These are phyloP conservation scores for Diadumene lineata DNA, from an alignment of 92 coral and sea anemone genomes.

Conservation along the genomic window DNA sequence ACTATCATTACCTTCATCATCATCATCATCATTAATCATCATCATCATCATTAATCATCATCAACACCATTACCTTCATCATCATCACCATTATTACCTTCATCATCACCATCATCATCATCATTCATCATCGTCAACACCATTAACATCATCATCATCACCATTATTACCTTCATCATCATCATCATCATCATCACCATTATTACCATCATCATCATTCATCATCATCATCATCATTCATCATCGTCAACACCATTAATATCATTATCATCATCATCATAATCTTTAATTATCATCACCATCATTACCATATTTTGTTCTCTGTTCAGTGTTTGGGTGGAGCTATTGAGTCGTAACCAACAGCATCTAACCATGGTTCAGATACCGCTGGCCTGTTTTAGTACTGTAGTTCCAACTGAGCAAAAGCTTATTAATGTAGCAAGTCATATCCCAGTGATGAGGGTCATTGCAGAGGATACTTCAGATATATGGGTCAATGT, in stretches of 20 bases:
- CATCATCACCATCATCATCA: background rate
- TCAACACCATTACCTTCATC: background rate
- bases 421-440: slow-evolving; percentile 58
- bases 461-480: slow-evolving; percentile 89
- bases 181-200: background rate
- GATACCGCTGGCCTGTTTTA: slow-evolving; percentile 85
- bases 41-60: background rate
- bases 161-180: background rate
- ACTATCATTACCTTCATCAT: no score
- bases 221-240: background rate
- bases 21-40: background rate
- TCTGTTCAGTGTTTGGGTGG: slow-evolving; percentile 79
- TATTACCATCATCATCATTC: slow-evolving; percentile 5
- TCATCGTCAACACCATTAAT: background rate
- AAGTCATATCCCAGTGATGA: slow-evolving; percentile 74
- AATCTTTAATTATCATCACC: background rate
- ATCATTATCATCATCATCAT: background rate
- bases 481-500: slow-evolving; percentile 97
- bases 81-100: background rate
- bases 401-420: slow-evolving; percentile 71
- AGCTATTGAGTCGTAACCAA: slow-evolving; percentile 85
- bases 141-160: background rate
- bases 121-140: no score
- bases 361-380: slow-evolving; percentile 84
- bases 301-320: background rate